A percentile compares a stretch with the other conserved stretches of the same genome.
Evolutionary conservation across 2,888 invertebrate genomes (phyloP).

Genomic region (Tenthredo livida): DNA sequence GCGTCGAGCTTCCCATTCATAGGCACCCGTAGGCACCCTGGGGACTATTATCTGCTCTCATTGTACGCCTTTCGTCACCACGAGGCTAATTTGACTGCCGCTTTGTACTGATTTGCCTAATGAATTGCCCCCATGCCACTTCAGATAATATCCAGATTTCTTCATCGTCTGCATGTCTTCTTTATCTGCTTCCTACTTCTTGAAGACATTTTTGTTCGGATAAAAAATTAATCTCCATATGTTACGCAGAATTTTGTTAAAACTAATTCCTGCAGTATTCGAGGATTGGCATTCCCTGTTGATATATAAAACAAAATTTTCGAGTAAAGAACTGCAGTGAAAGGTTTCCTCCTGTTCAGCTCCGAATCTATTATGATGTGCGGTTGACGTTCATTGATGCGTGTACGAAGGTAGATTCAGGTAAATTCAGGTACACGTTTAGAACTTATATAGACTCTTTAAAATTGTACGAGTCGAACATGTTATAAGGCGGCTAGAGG

Average conservation of each 20-base stretch:
- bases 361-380: constrained; percentile 15
- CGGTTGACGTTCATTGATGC: constrained; percentile 63
- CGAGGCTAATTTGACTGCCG: constrained; percentile 64
- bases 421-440: constrained; percentile 55
- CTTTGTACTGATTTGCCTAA: constrained; percentile 59
- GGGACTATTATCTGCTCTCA: constrained; percentile 60
- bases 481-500: constrained; percentile 9
- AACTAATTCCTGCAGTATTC: not conserved
- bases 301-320: not conserved
- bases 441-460: not conserved
- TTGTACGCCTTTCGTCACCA: constrained; percentile 64
- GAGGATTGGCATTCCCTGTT: not conserved
- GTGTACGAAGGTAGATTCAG: constrained; percentile 59
- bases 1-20: constrained; percentile 50
- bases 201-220: not conserved
- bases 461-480: constrained; percentile 3
- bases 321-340: not conserved
- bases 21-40: constrained; percentile 46
- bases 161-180: not conserved
- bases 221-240: too few species aligned
- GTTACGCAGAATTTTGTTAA: not conserved
- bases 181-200: not conserved
- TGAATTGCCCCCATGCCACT: constrained; percentile 57
- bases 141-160: constrained; percentile 11
- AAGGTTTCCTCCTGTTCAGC: not conserved